Conservation (phyloP, 2,797 vertebrate genomes). For the Pteronotus mesoamericanus region DNA sequence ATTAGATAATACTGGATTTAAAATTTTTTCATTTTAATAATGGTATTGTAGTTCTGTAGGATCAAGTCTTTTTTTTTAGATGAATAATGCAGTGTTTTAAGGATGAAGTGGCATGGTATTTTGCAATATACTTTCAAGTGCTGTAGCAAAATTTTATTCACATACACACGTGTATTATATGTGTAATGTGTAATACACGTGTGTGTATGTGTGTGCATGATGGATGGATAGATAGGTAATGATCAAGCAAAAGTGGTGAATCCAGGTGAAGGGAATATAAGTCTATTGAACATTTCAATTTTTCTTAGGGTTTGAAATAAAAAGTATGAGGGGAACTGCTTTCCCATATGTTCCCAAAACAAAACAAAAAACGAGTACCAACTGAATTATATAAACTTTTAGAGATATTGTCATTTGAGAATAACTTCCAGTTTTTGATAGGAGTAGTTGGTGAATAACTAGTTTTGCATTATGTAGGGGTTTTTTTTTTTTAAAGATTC, state of each 20-base stretch:
- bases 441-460: neutral
- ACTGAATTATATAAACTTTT: neutral
- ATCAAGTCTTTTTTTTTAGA: neutral
- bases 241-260: neutral
- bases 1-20: neutral
- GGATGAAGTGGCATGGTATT: neutral
- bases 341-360: neutral
- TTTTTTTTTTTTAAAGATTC: too few relatives aligned
- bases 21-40: neutral
- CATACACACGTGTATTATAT: neutral
- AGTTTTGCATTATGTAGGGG: too few relatives aligned
- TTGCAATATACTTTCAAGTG: neutral
- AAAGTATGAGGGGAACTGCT: neutral
- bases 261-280: neutral
- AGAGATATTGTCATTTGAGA: neutral
- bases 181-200: too few relatives aligned
- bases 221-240: neutral
- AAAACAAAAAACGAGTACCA: neutral
- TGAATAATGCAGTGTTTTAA: neutral
- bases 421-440: neutral
- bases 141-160: neutral
- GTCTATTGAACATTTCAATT: neutral
- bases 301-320: neutral
- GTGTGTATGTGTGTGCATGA: neutral
- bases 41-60: neutral